These are phyloP conservation scores for Calyptommatus sinebrachiatus DNA, from an alignment of 2,113 vertebrate genomes.

Conservation along the genomic window DNA sequence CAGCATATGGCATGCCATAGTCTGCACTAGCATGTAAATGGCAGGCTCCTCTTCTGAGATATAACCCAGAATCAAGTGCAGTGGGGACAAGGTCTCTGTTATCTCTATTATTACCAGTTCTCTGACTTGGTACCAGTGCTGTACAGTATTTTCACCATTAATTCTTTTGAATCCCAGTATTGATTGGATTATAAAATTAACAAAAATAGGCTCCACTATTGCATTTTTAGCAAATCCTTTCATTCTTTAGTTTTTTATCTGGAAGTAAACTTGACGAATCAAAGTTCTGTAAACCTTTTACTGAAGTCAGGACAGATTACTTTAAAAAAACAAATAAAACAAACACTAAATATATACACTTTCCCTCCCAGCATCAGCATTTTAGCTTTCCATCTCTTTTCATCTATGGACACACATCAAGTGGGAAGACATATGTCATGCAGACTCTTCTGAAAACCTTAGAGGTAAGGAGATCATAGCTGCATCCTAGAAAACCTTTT, in stretches of 20 bases:
- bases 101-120: background rate
- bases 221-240: background rate
- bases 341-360: background rate
- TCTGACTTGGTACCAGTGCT: background rate
- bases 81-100: background rate
- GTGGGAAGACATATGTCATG: constrained; percentile 92
- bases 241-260: constrained; percentile 13
- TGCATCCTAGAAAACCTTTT: background rate
- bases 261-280: background rate
- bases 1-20: too few relatives aligned
- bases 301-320: constrained; percentile 5
- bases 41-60: too few relatives aligned
- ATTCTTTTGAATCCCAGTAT: background rate
- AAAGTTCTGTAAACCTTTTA: constrained; percentile 10
- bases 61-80: too few relatives aligned
- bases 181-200: background rate
- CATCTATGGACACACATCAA: constrained; percentile 91
- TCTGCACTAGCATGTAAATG: too few relatives aligned
- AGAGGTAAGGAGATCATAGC: constrained; percentile 76
- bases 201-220: background rate
- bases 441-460: constrained; percentile 83
- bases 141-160: background rate
- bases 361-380: constrained; percentile 79
- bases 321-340: background rate
- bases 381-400: constrained; percentile 90